Percentiles rank a stretch among this genome's conserved stretches.
These are phyloP conservation scores for Cephalopholis sonnerati DNA, from an alignment of 2,113 vertebrate species.

Conservation along the genomic window DNA sequence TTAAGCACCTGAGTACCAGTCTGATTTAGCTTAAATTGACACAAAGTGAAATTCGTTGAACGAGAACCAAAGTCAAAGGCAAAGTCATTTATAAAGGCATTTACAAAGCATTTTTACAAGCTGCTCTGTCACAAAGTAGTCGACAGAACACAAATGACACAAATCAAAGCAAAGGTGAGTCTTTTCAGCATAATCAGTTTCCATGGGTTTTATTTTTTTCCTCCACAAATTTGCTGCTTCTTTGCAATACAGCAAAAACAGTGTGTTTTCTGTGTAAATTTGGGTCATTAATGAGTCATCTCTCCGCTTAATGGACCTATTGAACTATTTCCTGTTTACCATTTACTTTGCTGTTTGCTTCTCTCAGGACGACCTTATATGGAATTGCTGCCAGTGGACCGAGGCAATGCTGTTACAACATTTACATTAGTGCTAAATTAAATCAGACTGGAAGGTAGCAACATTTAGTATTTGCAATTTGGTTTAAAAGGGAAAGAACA, in stretches of 20 bases:
- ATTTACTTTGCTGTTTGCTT: slow-evolving; percentile 60
- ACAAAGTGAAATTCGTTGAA: slow-evolving; percentile 64
- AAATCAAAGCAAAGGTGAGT: slow-evolving; percentile 59
- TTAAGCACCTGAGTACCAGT: slow-evolving; percentile 51
- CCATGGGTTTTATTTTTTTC: slow-evolving; percentile 41
- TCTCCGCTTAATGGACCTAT: slow-evolving; percentile 69
- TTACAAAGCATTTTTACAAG: slow-evolving; percentile 56
- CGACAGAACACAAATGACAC: slow-evolving; percentile 51
- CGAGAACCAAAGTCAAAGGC: slow-evolving; percentile 63
- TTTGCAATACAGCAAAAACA: slow-evolving; percentile 23
- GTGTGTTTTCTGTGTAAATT: slow-evolving; percentile 61
- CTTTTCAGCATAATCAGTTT: slow-evolving; percentile 50
- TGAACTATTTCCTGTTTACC: slow-evolving; percentile 82
- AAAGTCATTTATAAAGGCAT: slow-evolving; percentile 67
- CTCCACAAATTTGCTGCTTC: slow-evolving; percentile 35
- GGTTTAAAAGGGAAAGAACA: slow-evolving; percentile 34
- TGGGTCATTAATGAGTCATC: slow-evolving; percentile 77
- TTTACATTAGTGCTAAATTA: slow-evolving; percentile 56
- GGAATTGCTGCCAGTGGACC: slow-evolving; percentile 37
- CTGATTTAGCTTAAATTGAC: slow-evolving; percentile 59
- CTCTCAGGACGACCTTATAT: slow-evolving; percentile 67
- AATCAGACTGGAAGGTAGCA: slow-evolving; percentile 42
- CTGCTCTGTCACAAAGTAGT: slow-evolving; percentile 44
- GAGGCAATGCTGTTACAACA: slow-evolving; percentile 37
- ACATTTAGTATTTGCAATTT: slow-evolving; percentile 17